Conservation (phyloP, 2,113 vertebrate species). For the Pygoscelis adeliae region DNA sequence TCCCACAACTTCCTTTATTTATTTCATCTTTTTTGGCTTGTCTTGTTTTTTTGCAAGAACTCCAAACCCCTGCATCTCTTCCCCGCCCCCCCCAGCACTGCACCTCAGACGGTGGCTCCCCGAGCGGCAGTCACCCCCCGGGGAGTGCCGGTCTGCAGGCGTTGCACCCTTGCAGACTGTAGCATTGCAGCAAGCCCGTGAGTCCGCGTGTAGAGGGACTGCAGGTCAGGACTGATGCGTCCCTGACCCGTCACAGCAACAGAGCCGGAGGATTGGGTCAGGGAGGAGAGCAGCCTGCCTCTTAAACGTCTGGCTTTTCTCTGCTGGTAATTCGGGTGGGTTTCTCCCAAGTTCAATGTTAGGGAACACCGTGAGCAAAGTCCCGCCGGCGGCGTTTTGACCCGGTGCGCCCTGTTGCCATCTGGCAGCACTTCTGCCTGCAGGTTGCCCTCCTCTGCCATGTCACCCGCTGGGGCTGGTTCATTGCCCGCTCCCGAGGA, state of each 20-base stretch:
- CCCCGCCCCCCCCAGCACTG: neutral
- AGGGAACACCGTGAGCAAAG: neutral
- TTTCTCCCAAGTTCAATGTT: neutral
- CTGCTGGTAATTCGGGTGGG: too few species aligned
- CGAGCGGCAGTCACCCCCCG: neutral
- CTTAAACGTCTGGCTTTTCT: neutral
- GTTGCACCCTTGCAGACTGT: neutral
- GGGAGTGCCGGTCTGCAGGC: neutral
- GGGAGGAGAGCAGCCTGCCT: neutral
- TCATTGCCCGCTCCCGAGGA: neutral
- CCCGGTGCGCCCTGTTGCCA: rapidly evolving
- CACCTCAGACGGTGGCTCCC: neutral
- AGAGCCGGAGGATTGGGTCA: neutral
- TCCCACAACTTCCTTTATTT: neutral
- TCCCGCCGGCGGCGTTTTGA: rapidly evolving
- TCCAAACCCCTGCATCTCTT: neutral
- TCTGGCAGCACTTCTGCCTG: neutral
- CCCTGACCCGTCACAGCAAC: neutral
- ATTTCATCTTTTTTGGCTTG: neutral
- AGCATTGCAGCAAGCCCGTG: neutral
- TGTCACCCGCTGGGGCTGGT: rapidly evolving
- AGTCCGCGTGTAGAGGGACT: too few species aligned
- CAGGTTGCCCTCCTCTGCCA: neutral
- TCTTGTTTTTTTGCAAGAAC: neutral
- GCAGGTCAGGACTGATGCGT: neutral